Base-by-base conservation (phyloP, 2,797 vertebrate genomes). In the Helostoma temminkii region DNA sequence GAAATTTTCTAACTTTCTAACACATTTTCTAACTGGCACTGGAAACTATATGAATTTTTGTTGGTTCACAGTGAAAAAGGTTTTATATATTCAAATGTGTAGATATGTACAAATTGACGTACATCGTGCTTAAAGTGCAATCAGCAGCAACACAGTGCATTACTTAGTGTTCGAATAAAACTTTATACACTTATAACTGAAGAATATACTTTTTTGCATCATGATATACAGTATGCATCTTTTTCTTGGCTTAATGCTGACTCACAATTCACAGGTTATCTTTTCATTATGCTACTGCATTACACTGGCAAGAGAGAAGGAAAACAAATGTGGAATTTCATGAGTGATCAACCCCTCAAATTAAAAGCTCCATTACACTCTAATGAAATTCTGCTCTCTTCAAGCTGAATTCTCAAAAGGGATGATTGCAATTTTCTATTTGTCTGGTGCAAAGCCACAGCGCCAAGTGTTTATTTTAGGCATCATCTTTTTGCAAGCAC, bases 311-410 rank as follows among this genome's bases (percentile, higher is more conserved):
- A 67, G 66, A 75, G 76, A 68, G 67, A 78, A 53, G 64, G 78
- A 86, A 84, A 87, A 85, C 77, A 86, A 88, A 89, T 81, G 85
- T 85, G 80, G 84, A 86, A 88, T 91, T 90, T 88, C 88, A 91
- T 84, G 86, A 92, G 87, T 87, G 89, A 93, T 89, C 84, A 86
- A 82, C 79, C 87, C 66, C 62, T 81, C 78, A 88, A 92, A 93
- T 92, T 88, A 91, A 90, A 90, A 91, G 88, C 85, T 90, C 89
- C 88, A 90, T 91, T 92, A 89, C 88, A 83, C 88, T 84, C 71
- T 87, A 88, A 92, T 90, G 88, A 90, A 90, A 90, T 85, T 85
- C 72, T 74, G 82, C 86, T 84, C 76, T 80, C 78, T 74, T 86
- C 80, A 76, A 82, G 76, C 76, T 45, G 65, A 78, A 86, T 87